A percentile compares a stretch with the other conserved stretches of the same genome.
These are phyloP conservation scores for Leptobrachium ailaonicum DNA, from an alignment of 2,113 vertebrate species.

Conservation along the genomic window DNA sequence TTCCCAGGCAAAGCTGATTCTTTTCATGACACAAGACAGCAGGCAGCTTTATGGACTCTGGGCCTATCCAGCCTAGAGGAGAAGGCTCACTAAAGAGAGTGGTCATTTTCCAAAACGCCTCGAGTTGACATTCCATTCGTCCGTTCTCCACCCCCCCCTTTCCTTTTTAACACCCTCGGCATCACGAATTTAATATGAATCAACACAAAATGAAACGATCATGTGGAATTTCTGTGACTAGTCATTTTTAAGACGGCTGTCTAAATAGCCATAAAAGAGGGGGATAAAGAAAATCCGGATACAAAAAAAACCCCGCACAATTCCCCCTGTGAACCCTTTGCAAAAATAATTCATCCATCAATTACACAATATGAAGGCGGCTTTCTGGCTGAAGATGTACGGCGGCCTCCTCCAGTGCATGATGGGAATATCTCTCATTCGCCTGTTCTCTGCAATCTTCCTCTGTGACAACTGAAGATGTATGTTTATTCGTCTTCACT, in stretches of 20 bases:
- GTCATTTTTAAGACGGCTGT: slow-evolving; percentile 76
- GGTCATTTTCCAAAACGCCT: slow-evolving; percentile 81
- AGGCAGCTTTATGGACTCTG: slow-evolving; percentile 83
- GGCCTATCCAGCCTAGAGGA: slow-evolving; percentile 76
- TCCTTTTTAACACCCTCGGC: slow-evolving; percentile 49
- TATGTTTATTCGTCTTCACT: slow-evolving; percentile 32
- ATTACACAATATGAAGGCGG: slow-evolving; percentile 64
- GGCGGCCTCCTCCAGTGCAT: background rate
- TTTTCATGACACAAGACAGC: slow-evolving; percentile 87
- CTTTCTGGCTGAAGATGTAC: background rate
- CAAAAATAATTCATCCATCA: slow-evolving; percentile 74
- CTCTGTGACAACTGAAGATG: no score
- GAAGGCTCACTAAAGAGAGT: slow-evolving; percentile 71
- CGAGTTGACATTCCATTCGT: slow-evolving; percentile 65
- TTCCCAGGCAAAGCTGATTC: slow-evolving; percentile 84
- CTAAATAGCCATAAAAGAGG: slow-evolving; percentile 67
- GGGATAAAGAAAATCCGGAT: slow-evolving; percentile 20
- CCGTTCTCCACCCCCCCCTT: background rate
- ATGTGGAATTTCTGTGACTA: slow-evolving; percentile 75
- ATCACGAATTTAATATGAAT: slow-evolving; percentile 80
- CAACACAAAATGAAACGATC: slow-evolving; percentile 77
- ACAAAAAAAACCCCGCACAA: slow-evolving; percentile 48
- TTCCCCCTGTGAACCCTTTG: slow-evolving; percentile 64
- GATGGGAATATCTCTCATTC: background rate
- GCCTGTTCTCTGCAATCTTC: no score